Base-by-base conservation (phyloP, 2,888 invertebrate genomes). In the Sarcophaga carnaria region DNA sequence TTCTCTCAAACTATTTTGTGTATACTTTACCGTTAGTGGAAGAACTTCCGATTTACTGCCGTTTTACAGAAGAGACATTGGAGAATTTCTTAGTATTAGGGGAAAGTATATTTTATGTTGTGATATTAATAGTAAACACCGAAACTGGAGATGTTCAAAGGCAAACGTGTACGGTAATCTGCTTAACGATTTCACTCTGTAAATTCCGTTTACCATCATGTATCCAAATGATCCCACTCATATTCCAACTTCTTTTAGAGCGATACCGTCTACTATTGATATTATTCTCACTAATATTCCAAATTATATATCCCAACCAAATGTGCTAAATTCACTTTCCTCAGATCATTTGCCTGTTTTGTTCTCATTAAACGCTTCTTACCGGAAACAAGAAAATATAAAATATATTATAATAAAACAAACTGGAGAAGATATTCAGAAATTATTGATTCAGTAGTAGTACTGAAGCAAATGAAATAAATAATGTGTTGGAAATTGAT, bases 91-190 rank as follows among this genome's bases (percentile, higher is more conserved):
- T 12, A 72, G 37, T 22, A 27, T 60, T n/a, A 45, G 45, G 17
- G 59, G 69, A 11, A 69, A 62, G 5, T 62, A 75, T 63, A 22
- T 79, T 20, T 37, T 82, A 25, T 81, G 81, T 64, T 70, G 81
- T 12, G 78, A 85, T 62, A 74, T 85, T 14, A 85, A 85, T 25
- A 74, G 81, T 20, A 81, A 66, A n/a, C 77, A 81, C 49, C 54
- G 78, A 11, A 47, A 64, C 22, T 85, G 82, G 78, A 75, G 81
- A 14, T 82, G 81, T 47, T 37, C 5, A 14, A 74, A 82, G 54
- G 69, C 74, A 25, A 82, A 85, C 22, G 60, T 69, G 17, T 82
- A 78, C 49, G 81, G 85, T 6, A 85, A 85, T 60, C 60, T 78
- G 11, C 74, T 85, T 10, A 70, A 64, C n/a, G 82, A 82, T n/a